Percentiles rank a stretch among this genome's conserved stretches.
phyloP scores from a whole-genome alignment of 2,797 vertebrate species.

The Melanogrammus aeglefinus region DNA sequence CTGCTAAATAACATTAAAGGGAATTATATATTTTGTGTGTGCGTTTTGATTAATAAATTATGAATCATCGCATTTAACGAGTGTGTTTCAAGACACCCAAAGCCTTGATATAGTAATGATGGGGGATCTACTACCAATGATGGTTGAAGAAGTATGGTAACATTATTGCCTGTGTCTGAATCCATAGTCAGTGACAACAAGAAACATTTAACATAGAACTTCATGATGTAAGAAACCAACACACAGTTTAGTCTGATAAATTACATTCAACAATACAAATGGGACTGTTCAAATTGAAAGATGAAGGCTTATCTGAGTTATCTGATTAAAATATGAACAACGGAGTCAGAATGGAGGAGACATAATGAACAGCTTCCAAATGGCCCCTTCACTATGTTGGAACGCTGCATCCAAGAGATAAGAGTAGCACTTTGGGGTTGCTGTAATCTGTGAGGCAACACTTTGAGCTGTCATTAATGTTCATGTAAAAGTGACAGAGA shows the following conservation, averaged over 20 bases:
- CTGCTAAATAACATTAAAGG: not conserved
- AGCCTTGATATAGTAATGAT: too few species aligned
- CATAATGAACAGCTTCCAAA: not conserved
- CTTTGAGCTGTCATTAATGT: too few species aligned
- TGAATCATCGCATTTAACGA: not conserved
- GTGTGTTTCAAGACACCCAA: not conserved
- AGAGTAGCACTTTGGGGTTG: not conserved
- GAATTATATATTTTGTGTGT: not conserved
- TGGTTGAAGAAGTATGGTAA: too few species aligned
- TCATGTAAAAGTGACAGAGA: too few species aligned
- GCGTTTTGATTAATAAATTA: not conserved
- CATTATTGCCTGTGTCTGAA: too few species aligned
- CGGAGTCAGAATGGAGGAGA: not conserved
- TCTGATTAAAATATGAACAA: not conserved
- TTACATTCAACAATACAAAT: not conserved
- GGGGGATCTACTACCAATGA: too few species aligned
- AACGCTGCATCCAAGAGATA: not conserved
- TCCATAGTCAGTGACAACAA: not conserved
- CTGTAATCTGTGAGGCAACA: too few species aligned
- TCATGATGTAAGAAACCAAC: not conserved
- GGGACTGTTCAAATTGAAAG: not conserved
- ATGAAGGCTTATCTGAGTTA: not conserved
- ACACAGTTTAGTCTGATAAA: not conserved
- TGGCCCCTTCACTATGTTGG: not conserved
- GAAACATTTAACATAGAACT: not conserved